These are phyloP conservation scores for Ptilodon capucinus DNA, from an alignment of 2,888 invertebrate genomes.

Conservation along the genomic window DNA sequence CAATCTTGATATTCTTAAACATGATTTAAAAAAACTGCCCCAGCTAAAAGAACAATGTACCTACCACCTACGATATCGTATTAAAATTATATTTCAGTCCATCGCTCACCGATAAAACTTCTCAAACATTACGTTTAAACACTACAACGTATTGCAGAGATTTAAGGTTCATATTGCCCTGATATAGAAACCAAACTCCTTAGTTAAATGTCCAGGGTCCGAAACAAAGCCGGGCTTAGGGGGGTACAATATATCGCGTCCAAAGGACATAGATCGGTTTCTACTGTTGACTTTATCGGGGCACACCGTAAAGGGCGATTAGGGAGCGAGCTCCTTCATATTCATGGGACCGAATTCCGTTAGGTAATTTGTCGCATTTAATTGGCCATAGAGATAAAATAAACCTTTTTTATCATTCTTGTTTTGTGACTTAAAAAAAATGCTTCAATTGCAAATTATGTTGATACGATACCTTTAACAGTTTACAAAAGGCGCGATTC, in stretches of 20 bases:
- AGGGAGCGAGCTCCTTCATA: constrained; percentile 30
- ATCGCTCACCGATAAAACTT: constrained; percentile 27
- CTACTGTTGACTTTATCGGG: constrained; percentile 41
- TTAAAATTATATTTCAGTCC: constrained; percentile 33
- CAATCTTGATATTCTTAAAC: too few relatives aligned
- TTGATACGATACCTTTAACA: too few relatives aligned
- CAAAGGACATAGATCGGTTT: constrained; percentile 32
- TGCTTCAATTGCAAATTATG: too few relatives aligned
- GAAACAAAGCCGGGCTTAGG: constrained; percentile 32
- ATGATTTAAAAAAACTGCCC: too few relatives aligned
- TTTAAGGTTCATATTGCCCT: neutral
- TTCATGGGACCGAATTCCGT: constrained; percentile 36
- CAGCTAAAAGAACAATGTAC: constrained; percentile 20
- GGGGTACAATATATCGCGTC: constrained; percentile 42
- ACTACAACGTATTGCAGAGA: neutral
- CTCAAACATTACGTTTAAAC: neutral
- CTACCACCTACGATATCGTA: constrained; percentile 21
- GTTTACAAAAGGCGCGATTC: too few relatives aligned
- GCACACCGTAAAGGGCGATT: constrained; percentile 35
- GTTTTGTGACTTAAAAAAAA: too few relatives aligned
- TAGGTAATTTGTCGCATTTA: constrained; percentile 16
- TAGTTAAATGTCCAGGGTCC: constrained; percentile 16
- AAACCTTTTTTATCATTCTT: neutral
- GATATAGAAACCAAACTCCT: constrained; percentile 11
- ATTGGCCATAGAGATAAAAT: constrained; percentile 19